phyloP scores from a whole-genome alignment of 2,113 vertebrate species.

The Callipepla californica region DNA sequence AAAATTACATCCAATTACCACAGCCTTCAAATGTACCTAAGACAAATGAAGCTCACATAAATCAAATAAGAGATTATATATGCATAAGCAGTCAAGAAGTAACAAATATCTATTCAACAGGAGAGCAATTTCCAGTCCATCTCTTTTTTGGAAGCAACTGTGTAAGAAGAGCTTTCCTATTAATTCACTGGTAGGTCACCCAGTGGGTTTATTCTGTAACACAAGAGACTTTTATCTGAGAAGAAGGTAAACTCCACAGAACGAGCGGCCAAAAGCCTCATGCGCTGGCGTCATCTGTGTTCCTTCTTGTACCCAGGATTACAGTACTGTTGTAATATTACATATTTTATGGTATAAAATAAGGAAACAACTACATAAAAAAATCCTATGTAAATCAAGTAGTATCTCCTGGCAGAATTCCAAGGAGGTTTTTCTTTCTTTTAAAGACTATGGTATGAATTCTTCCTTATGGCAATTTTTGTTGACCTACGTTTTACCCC shows the following conservation, averaged over 20 bases:
- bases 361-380: background rate
- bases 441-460: background rate
- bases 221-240: background rate
- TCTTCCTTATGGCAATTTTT: background rate
- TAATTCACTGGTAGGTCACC: background rate
- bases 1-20: background rate
- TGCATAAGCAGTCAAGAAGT: background rate
- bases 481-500: background rate
- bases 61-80: background rate
- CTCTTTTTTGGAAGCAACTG: background rate
- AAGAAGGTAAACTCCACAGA: background rate
- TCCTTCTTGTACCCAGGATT: background rate
- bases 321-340: background rate
- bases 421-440: background rate
- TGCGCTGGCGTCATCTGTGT: background rate
- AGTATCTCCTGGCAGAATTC: background rate
- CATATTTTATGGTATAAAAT: background rate
- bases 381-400: background rate
- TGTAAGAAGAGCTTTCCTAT: background rate
- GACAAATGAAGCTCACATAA: constrained; percentile 1
- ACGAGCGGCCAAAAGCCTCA: background rate
- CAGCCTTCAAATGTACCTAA: background rate
- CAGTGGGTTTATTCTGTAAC: background rate
- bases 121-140: background rate
- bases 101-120: background rate